Conservation (phyloP, 2,113 vertebrate species). For the Motacilla alba region DNA sequence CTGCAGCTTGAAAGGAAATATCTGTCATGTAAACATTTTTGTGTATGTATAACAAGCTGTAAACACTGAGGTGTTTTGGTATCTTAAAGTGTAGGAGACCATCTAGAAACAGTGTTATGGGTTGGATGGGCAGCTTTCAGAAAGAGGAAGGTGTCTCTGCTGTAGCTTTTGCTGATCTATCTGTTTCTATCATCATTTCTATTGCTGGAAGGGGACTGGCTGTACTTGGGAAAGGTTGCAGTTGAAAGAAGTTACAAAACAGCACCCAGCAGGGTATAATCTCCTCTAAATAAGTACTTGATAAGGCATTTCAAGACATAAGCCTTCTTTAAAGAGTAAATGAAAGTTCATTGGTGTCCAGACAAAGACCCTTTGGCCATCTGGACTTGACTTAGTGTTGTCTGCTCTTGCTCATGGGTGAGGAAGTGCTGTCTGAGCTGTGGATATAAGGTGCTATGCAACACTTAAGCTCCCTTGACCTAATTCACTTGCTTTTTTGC, state of each 20-base stretch:
- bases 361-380: not conserved
- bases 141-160: not conserved
- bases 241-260: not conserved
- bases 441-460: not conserved
- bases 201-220: not conserved
- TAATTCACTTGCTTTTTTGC: slow-evolving; percentile 23
- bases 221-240: not conserved
- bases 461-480: slow-evolving; percentile 35
- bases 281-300: not conserved
- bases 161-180: not conserved
- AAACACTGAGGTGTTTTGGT: not conserved
- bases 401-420: not conserved
- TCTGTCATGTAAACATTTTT: not conserved
- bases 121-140: not conserved
- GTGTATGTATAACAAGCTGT: not conserved
- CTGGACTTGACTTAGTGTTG: not conserved
- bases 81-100: not conserved
- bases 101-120: not conserved
- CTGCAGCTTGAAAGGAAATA: not conserved
- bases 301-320: not conserved
- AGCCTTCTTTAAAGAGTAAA: not conserved
- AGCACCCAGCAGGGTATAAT: not conserved
- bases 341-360: not conserved
- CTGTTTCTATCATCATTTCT: not conserved
- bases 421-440: slow-evolving; percentile 27